Percentiles rank a stretch among this genome's conserved stretches.
These are phyloP conservation scores for Todus mexicanus DNA, from an alignment of 2,797 vertebrate species.

Conservation along the genomic window DNA sequence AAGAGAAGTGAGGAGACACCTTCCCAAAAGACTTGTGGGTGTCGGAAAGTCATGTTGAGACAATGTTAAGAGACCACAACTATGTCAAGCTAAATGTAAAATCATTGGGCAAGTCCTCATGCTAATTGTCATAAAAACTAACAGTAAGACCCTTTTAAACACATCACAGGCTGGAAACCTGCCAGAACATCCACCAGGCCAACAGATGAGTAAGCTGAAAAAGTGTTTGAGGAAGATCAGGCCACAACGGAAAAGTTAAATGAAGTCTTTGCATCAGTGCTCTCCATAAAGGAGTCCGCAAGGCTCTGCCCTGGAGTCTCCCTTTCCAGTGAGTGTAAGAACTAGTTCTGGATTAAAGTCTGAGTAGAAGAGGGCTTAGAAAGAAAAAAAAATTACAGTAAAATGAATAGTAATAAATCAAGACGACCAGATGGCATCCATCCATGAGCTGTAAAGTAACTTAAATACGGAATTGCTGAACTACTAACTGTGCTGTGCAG, in stretches of 20 bases:
- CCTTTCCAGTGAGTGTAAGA: neutral
- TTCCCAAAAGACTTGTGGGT: neutral
- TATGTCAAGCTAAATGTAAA: neutral
- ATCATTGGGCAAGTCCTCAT: neutral
- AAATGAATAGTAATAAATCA: conserved; percentile 62
- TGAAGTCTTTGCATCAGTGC: neutral
- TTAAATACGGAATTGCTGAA: conserved; percentile 1
- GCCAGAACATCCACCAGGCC: neutral
- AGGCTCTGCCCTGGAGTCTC: neutral
- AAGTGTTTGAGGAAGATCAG: neutral
- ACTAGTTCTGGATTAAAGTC: neutral
- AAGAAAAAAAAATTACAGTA: neutral
- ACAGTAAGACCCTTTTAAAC: neutral
- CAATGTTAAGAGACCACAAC: neutral
- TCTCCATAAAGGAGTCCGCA: neutral
- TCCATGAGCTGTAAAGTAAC: conserved; percentile 48
- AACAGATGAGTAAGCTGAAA: neutral
- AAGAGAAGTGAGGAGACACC: neutral
- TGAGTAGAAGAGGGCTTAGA: neutral
- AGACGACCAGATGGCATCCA: conserved; percentile 46
- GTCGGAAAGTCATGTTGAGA: neutral
- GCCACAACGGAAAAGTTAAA: neutral
- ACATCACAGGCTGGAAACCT: neutral
- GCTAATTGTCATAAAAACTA: neutral
- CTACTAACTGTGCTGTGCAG: conserved; percentile 21